Base-by-base conservation (phyloP, 2,113 vertebrate genomes). In the Lepus europaeus region DNA sequence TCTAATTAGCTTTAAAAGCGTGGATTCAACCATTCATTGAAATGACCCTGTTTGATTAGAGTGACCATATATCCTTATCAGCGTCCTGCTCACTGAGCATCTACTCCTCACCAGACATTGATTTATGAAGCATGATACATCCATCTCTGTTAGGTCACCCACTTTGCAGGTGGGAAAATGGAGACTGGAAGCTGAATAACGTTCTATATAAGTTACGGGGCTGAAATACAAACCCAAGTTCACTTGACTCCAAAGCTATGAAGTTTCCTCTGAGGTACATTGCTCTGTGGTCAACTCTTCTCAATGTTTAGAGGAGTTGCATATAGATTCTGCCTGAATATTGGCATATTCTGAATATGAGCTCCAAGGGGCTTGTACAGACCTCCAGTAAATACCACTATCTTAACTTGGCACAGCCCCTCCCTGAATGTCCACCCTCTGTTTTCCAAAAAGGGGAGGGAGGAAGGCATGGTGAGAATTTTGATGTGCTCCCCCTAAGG, bases 1-100 rank as follows among this genome's bases (percentile, higher is more conserved):
- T 74, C 13, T 82, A 45, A 45, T 90, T 45, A 72, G 1, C 49
- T 88, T 90, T 73, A 68, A 94, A 89, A 96, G 81, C 5, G n/a
- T 81, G 45, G 45, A 80, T 81, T 95, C 36, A 31, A 11, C 81
- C 74, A 80, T 20, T 53, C 51, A 80, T 5, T 49, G 22, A 73
- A 90, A 90, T 25, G 56, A 45, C 39, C 45, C 45, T 85, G 49
- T 39, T 12, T 89, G 45, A 68, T n/a, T 77, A 49, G 63, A 81
- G 4, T 39, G 29, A n/a, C 63, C 72, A 45, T 7, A 68, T 72
- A 49, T 87, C 51, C 49, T 61, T 80, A 33, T 78, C 69, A 27
- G 19, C 11, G 61, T 76, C 77, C 25, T 45, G 13, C 76, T 53
- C 56, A 27, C 33, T 39, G 33, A 64, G 9, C 14, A 70, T 8